Evolutionary conservation across 2,113 vertebrate genomes (phyloP).

Genomic region (Haplochromis burtoni): DNA sequence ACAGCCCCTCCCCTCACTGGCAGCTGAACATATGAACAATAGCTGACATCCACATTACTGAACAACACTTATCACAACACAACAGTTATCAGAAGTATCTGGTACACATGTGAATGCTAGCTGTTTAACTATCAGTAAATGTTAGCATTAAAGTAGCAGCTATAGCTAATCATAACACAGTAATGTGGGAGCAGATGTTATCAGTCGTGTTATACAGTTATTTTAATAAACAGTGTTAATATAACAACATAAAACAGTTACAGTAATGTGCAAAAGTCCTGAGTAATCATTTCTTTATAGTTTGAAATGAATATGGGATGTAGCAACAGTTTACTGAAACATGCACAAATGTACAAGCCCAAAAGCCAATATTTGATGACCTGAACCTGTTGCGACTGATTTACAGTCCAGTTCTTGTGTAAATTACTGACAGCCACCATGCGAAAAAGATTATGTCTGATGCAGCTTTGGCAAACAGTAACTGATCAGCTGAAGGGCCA

Average conservation of each 20-base stretch:
- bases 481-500: neutral
- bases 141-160: neutral
- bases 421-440: neutral
- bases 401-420: too few relatives aligned
- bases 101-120: neutral
- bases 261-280: too few relatives aligned
- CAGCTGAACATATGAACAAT: neutral
- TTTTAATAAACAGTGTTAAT: too few relatives aligned
- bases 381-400: too few relatives aligned
- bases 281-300: too few relatives aligned
- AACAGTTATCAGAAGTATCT: neutral
- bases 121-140: neutral
- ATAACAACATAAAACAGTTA: too few relatives aligned
- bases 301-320: too few relatives aligned
- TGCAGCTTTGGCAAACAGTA: neutral
- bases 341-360: too few relatives aligned
- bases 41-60: neutral
- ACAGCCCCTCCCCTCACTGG: neutral
- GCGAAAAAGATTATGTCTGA: fast-evolving
- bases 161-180: neutral
- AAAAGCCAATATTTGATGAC: too few relatives aligned
- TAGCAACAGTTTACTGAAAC: too few relatives aligned
- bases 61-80: neutral
- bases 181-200: neutral
- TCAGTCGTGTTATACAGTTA: too few relatives aligned